phyloP scores from a whole-genome alignment of 2,888 invertebrate genomes.

The Nebria salina region DNA sequence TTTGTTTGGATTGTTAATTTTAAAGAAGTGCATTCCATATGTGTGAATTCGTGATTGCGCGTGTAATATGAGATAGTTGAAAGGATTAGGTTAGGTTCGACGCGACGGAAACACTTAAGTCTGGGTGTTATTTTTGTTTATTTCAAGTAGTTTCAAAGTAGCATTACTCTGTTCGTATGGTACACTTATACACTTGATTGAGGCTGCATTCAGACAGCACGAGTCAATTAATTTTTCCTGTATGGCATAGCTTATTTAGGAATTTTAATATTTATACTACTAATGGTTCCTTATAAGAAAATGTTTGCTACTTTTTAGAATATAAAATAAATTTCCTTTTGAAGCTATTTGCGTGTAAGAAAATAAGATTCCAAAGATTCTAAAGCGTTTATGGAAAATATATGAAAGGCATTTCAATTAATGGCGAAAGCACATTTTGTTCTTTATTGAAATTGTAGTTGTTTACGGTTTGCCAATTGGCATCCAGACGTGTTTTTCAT shows the following conservation, averaged over 20 bases:
- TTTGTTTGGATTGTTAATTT: neutral
- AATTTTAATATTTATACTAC: neutral
- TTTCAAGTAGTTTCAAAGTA: neutral
- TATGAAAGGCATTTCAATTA: neutral
- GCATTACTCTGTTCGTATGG: neutral
- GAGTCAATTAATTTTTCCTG: neutral
- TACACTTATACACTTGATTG: neutral
- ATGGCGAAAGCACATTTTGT: neutral
- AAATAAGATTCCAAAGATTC: neutral
- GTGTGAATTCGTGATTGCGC: neutral
- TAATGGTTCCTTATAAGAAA: neutral
- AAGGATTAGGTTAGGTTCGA: neutral
- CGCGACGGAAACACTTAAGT: neutral
- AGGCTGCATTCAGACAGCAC: neutral
- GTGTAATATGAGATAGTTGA: constrained; percentile 1
- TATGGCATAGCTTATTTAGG: neutral
- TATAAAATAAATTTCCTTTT: neutral
- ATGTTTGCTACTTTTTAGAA: neutral
- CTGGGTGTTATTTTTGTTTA: neutral
- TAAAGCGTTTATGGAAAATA: neutral
- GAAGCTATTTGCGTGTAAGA: neutral
- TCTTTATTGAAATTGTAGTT: neutral
- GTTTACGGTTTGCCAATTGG: neutral
- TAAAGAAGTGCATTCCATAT: neutral
- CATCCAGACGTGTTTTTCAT: neutral